Percentiles rank a stretch among this genome's conserved stretches.
These are phyloP conservation scores for Andricus grossulariae DNA, from an alignment of 1,140 invertebrate species.

Conservation along the genomic window DNA sequence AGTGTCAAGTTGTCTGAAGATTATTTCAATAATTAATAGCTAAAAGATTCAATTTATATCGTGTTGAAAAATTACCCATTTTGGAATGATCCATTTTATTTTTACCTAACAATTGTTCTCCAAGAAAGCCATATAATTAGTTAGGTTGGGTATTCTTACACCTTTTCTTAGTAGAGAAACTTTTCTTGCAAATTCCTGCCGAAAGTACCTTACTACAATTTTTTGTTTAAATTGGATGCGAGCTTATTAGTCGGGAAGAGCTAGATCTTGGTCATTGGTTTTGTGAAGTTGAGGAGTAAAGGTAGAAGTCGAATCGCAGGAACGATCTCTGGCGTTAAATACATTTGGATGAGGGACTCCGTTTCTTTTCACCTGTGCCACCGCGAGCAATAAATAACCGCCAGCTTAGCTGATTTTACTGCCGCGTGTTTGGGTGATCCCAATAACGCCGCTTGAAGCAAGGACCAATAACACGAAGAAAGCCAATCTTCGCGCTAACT, in stretches of 20 bases:
- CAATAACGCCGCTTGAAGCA: conserved; percentile 65
- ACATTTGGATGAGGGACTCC: conserved; percentile 44
- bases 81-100: neutral
- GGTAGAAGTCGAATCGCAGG: conserved; percentile 33
- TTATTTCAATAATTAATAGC: too few relatives aligned
- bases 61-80: neutral
- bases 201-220: too few relatives aligned
- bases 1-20: too few relatives aligned
- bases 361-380: conserved; percentile 73
- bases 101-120: too few relatives aligned
- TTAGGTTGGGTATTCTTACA: too few relatives aligned
- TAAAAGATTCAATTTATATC: too few relatives aligned
- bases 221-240: too few relatives aligned
- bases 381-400: conserved; percentile 76
- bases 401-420: conserved; percentile 75
- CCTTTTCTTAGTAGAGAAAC: too few relatives aligned
- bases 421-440: conserved; percentile 69
- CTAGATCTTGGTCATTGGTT: neutral
- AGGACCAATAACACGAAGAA: conserved; percentile 66
- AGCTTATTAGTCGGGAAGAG: too few relatives aligned
- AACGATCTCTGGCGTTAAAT: conserved; percentile 44
- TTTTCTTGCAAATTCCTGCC: too few relatives aligned
- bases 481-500: conserved; percentile 75
- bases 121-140: too few relatives aligned
- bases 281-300: conserved; percentile 23